Conservation (phyloP, 2,888 invertebrate genomes). For the Thumatha senex region DNA sequence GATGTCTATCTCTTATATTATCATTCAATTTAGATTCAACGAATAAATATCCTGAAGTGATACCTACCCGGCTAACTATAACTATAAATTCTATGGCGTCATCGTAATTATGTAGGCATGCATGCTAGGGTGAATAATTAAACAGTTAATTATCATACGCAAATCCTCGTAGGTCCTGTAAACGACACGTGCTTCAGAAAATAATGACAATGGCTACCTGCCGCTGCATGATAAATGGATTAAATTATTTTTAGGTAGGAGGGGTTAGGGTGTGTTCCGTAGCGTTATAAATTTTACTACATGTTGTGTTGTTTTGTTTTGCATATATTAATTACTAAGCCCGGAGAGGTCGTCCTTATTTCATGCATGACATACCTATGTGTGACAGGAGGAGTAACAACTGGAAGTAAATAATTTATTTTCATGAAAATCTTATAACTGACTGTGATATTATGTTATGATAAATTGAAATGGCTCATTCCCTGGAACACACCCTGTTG, state of each 20-base stretch:
- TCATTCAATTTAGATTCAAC: no score
- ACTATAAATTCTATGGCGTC: background rate
- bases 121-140: constrained; percentile 48
- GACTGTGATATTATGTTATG: no score
- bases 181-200: constrained; percentile 1
- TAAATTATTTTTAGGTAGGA: constrained; percentile 11
- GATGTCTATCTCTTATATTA: no score
- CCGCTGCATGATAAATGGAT: constrained; percentile 15
- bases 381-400: no score
- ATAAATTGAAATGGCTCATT: background rate
- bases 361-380: background rate
- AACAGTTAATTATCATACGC: constrained; percentile 48
- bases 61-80: no score
- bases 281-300: background rate
- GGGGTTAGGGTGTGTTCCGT: background rate
- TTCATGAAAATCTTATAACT: no score
- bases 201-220: background rate
- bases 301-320: background rate
- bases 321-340: background rate
- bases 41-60: no score
- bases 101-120: background rate
- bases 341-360: background rate
- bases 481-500: no score
- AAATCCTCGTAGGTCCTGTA: constrained; percentile 39
- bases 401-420: no score